These are phyloP conservation scores for Paralichthys olivaceus DNA, from an alignment of 2,113 vertebrate species.

Conservation along the genomic window DNA sequence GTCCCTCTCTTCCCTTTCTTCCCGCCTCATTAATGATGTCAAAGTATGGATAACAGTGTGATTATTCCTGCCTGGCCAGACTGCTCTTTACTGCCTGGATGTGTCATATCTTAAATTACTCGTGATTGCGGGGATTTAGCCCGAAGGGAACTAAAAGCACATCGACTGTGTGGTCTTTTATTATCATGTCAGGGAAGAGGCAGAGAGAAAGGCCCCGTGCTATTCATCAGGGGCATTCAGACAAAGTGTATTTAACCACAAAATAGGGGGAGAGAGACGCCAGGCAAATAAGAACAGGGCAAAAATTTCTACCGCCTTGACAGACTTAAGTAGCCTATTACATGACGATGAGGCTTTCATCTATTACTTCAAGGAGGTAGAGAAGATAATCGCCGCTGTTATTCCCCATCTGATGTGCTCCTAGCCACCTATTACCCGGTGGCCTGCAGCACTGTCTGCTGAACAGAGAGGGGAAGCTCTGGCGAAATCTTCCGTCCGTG, in stretches of 20 bases:
- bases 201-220: constrained; percentile 22
- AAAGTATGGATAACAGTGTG: constrained; percentile 59
- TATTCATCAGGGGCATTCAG: constrained; percentile 45
- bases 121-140: constrained; percentile 69
- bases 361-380: constrained; percentile 77
- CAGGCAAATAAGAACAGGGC: constrained; percentile 65
- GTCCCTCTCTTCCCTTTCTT: constrained; percentile 48
- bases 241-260: constrained; percentile 78
- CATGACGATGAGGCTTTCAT: constrained; percentile 78
- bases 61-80: constrained; percentile 63
- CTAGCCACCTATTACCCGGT: constrained; percentile 73
- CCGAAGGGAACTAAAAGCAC: constrained; percentile 65
- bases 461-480: not conserved
- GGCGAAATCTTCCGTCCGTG: not conserved
- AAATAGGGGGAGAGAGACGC: constrained; percentile 51
- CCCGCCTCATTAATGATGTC: constrained; percentile 67
- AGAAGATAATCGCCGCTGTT: constrained; percentile 81
- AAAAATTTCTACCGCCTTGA: constrained; percentile 69
- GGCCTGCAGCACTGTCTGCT: constrained; percentile 56
- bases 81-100: constrained; percentile 48
- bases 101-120: constrained; percentile 72
- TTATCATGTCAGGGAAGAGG: constrained; percentile 52
- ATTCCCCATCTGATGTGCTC: constrained; percentile 74
- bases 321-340: constrained; percentile 83
- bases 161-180: constrained; percentile 51